Conservation (phyloP, 2,113 vertebrate genomes). For the Rhineura floridana region DNA sequence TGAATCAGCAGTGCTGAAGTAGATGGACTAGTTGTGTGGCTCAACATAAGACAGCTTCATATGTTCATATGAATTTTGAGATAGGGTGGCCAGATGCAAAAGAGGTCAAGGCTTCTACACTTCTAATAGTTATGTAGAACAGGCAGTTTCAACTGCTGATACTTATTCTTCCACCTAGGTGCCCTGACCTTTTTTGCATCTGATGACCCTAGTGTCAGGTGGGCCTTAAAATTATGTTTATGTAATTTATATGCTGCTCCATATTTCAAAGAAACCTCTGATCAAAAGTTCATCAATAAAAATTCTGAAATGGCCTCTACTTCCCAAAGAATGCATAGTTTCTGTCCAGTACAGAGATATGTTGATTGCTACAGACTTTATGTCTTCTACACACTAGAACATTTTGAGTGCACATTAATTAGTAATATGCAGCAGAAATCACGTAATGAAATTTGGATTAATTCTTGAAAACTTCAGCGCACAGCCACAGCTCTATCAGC, state of each 20-base stretch:
- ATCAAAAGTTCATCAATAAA: too few species aligned
- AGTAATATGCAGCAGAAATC: background rate
- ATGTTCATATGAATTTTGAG: background rate
- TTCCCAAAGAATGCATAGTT: background rate
- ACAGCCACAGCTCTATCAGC: background rate
- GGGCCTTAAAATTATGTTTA: background rate
- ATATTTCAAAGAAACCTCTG: background rate
- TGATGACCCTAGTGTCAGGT: too few species aligned
- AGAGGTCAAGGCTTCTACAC: background rate
- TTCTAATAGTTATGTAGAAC: background rate
- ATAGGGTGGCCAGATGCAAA: background rate
- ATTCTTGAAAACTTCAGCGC: background rate
- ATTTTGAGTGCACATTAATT: background rate
- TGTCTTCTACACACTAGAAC: background rate
- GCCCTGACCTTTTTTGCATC: too few species aligned
- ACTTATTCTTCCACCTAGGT: background rate
- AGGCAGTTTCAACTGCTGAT: background rate
- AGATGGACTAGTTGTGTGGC: background rate
- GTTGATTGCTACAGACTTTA: background rate
- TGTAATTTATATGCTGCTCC: background rate
- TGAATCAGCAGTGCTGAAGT: background rate
- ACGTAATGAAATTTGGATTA: slow-evolving; percentile 2
- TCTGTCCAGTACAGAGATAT: background rate
- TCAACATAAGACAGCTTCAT: background rate
- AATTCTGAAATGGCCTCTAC: background rate